phyloP scores from a whole-genome alignment of 2,797 vertebrate species.

The Mergus octosetaceus region DNA sequence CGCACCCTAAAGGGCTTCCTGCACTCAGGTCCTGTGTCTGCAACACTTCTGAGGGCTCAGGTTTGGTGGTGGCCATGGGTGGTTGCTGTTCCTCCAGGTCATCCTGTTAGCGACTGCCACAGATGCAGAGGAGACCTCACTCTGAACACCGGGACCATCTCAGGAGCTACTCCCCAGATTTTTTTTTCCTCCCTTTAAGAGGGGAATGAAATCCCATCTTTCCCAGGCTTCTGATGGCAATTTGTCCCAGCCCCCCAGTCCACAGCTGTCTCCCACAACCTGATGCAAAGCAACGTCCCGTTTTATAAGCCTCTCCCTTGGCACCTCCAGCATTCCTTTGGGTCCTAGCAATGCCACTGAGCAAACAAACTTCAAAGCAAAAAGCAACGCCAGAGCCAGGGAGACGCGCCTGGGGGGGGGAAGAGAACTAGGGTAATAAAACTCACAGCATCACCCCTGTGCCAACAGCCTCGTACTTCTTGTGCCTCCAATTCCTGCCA shows the following conservation, averaged over 20 bases:
- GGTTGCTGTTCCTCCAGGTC: background rate
- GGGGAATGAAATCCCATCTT: background rate
- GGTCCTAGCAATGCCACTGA: constrained; percentile 26
- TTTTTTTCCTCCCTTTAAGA: background rate
- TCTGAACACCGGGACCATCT: background rate
- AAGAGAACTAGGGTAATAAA: constrained; percentile 22
- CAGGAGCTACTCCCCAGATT: background rate
- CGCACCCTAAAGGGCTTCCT: background rate
- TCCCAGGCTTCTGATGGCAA: background rate
- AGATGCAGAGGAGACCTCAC: background rate
- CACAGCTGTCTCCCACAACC: background rate
- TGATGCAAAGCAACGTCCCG: background rate
- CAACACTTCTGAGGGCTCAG: background rate
- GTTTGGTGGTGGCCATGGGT: background rate
- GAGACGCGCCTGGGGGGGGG: background rate
- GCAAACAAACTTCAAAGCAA: constrained; percentile 54
- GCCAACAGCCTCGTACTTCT: background rate
- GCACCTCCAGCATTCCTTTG: background rate
- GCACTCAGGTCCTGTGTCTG: accelerated
- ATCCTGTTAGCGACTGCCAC: background rate
- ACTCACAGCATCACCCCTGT: background rate
- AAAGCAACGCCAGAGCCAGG: background rate
- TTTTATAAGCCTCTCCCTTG: constrained; percentile 11
- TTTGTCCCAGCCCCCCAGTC: background rate
- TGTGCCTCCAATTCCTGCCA: background rate